A percentile compares a stretch with the other conserved stretches of the same genome.
These are phyloP conservation scores for Theretra japonica DNA, from an alignment of 2,888 invertebrate genomes.

Conservation along the genomic window DNA sequence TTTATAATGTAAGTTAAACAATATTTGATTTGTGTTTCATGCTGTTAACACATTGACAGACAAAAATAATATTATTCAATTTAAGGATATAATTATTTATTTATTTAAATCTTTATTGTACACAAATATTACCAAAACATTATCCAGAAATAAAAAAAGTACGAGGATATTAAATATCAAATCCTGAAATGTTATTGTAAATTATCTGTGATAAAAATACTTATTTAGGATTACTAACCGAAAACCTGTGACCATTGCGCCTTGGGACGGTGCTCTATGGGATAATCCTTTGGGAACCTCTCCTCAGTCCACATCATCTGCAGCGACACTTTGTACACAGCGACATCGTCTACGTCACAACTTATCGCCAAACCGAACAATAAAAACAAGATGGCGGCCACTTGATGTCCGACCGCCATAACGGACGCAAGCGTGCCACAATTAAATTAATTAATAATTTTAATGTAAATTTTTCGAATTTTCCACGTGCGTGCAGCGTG, in stretches of 20 bases:
- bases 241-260: slow-evolving; percentile 97
- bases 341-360: slow-evolving; percentile 91
- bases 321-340: slow-evolving; percentile 93
- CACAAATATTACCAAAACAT: too few species aligned
- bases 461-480: slow-evolving; percentile 43
- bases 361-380: slow-evolving; percentile 57
- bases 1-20: too few species aligned
- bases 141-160: too few species aligned
- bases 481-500: slow-evolving; percentile 70
- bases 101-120: too few species aligned
- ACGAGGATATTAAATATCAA: too few species aligned
- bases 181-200: too few species aligned
- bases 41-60: too few species aligned
- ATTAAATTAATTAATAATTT: slow-evolving; percentile 39
- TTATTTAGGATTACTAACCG: slow-evolving; percentile 86
- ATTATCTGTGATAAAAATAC: neutral
- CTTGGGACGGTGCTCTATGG: slow-evolving; percentile 91
- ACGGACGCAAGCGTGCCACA: slow-evolving; percentile 49
- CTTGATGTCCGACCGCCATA: slow-evolving; percentile 59
- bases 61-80: too few species aligned
- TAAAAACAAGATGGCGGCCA: slow-evolving; percentile 76
- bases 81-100: too few species aligned
- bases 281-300: slow-evolving; percentile 95
- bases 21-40: too few species aligned
- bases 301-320: slow-evolving; percentile 95